Base-by-base conservation (phyloP, 2,888 invertebrate species). In the Chalcis sispes region DNA sequence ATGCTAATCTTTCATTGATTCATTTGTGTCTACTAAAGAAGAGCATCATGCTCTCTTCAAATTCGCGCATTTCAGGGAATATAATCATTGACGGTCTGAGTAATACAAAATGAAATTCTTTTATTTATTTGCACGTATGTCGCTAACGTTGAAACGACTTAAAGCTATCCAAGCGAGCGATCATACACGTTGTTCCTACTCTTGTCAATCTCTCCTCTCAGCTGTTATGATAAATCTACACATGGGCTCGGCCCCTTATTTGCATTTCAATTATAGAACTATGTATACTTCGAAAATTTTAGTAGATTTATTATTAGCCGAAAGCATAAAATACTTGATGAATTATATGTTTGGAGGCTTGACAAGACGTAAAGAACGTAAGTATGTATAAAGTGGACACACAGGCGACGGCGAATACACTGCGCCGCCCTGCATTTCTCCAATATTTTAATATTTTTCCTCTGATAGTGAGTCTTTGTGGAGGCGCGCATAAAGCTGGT, bases 261-360 rank as follows among this genome's bases (percentile, higher is more conserved):
- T 62, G 36, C 48, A 65, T 52, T 78, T 79, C 56, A 79, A 79
- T 75, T 72, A 75, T 58, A 71, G 58, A 79, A 75, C 27, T 71
- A 67, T 75, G 50, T 50, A 65, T 79, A 66, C 25, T 48, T 69
- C 29, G 50, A 71, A 78, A 48, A 61, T 48, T 69, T 66, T 56
- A 66, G 69, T 61, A 71, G 73, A 79, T 81, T 79, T 79, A 77
- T 78, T 71, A 61, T 64, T 77, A 77, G 56, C 65, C 82, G 79
- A 85, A 85, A 84, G 84, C 84, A 83, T 84, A 85, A 82, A 86
- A 83, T 82, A 85, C 82, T 82, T 83, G 81, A 81, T 82, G 84
- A 81, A 86, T 84, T 81, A 85, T 83, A 83, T 84, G 83, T 83
- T 85, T 82, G 80, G 84, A 87, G 86, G 85, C 84, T 83, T 85